These are phyloP conservation scores for Sinocyclocheilus grahami DNA, from an alignment of 2,113 vertebrate species.

Conservation along the genomic window DNA sequence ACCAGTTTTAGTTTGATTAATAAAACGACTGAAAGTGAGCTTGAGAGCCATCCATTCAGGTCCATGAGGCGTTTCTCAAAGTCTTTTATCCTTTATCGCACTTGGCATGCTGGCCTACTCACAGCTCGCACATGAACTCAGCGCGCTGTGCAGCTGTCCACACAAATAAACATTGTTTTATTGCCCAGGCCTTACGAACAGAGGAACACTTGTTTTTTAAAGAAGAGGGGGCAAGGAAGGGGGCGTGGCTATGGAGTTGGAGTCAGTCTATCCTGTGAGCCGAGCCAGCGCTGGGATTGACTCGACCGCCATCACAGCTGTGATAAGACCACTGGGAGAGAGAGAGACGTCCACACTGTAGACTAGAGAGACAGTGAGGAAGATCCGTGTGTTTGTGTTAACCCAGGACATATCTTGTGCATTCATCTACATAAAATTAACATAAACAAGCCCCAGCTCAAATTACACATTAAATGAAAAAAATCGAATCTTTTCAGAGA, in stretches of 20 bases:
- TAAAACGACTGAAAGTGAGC: neutral
- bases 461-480: neutral
- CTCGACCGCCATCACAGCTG: neutral
- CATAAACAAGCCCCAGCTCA: too few species aligned
- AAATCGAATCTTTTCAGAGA: neutral
- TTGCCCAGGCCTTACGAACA: constrained; percentile 49
- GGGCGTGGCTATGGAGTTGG: constrained; percentile 12
- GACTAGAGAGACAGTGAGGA: neutral
- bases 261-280: constrained; percentile 25
- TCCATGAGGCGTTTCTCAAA: constrained; percentile 11
- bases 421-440: neutral
- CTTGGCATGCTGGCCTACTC: constrained; percentile 12
- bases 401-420: neutral
- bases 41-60: constrained; percentile 9
- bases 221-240: constrained; percentile 10
- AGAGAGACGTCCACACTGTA: neutral
- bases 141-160: constrained; percentile 62
- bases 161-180: constrained; percentile 68
- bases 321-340: neutral
- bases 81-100: constrained; percentile 34
- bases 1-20: neutral
- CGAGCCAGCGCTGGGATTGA: constrained; percentile 26
- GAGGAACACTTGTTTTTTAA: constrained; percentile 56
- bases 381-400: neutral
- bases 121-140: constrained; percentile 30